These are phyloP conservation scores for Arion vulgaris DNA, from an alignment of 1,140 invertebrate genomes.

Conservation along the genomic window DNA sequence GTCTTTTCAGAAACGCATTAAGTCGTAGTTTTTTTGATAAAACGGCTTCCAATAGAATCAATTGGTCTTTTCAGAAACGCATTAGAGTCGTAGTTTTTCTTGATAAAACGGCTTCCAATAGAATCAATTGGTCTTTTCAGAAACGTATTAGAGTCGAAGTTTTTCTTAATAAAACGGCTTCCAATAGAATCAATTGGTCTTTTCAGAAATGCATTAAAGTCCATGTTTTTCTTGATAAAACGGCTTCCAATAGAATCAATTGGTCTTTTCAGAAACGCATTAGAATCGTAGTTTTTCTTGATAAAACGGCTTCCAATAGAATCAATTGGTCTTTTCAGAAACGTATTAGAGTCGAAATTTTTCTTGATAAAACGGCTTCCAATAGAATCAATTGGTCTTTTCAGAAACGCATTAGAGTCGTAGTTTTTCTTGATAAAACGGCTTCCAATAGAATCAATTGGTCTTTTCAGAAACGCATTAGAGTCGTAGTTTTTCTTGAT, in stretches of 20 bases:
- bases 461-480: background rate
- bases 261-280: background rate
- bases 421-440: background rate
- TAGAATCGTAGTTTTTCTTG: background rate
- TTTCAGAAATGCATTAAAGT: background rate
- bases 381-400: background rate
- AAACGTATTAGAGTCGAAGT: background rate
- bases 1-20: background rate
- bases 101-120: background rate
- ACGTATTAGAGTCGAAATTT: background rate
- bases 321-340: background rate
- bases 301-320: background rate
- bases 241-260: background rate
- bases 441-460: background rate
- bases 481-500: background rate
- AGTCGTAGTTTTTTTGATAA: background rate
- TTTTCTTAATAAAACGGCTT: constrained; percentile 4
- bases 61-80: background rate
- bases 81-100: background rate
- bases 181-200: background rate
- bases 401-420: background rate
- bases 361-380: constrained; percentile 2
- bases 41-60: background rate
- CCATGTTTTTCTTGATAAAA: background rate
- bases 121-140: background rate